A percentile compares a stretch with the other conserved stretches of the same genome.
Conservation (phyloP, 2,888 invertebrate genomes). For the Molorchus minor region DNA sequence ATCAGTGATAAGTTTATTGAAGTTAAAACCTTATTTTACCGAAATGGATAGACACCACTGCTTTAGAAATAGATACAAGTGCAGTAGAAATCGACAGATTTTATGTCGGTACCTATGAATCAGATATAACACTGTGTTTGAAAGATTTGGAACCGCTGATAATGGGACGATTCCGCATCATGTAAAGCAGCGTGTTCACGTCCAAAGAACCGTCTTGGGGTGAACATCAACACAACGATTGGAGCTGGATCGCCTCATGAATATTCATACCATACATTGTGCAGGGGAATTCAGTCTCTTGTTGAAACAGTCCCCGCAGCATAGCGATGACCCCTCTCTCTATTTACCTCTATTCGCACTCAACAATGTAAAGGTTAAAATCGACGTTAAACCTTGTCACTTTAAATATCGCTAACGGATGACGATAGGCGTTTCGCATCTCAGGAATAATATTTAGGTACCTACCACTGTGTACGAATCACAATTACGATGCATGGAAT, state of each 20-base stretch:
- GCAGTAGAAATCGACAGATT: too few species aligned
- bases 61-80: too few species aligned
- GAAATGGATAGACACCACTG: too few species aligned
- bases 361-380: constrained; percentile 27
- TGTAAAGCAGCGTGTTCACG: constrained; percentile 17
- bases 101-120: too few species aligned
- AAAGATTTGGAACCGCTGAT: too few species aligned
- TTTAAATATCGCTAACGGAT: constrained; percentile 5
- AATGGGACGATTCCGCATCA: too few species aligned
- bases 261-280: constrained; percentile 38
- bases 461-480: constrained; percentile 11
- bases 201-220: constrained; percentile 11
- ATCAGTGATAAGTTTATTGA: too few species aligned
- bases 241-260: constrained; percentile 33
- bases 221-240: constrained; percentile 14
- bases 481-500: not conserved
- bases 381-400: constrained; percentile 14
- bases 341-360: constrained; percentile 27
- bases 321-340: constrained; percentile 26
- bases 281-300: constrained; percentile 23
- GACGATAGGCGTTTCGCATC: constrained; percentile 2
- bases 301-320: constrained; percentile 26
- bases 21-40: too few species aligned
- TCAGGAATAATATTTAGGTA: constrained; percentile 15
- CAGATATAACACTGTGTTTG: too few species aligned